Evolutionary conservation across 2,888 invertebrate species (phyloP), one percentile per base, ranked within the genome.

Genomic region (Hemicrepidius hirtus): DNA sequence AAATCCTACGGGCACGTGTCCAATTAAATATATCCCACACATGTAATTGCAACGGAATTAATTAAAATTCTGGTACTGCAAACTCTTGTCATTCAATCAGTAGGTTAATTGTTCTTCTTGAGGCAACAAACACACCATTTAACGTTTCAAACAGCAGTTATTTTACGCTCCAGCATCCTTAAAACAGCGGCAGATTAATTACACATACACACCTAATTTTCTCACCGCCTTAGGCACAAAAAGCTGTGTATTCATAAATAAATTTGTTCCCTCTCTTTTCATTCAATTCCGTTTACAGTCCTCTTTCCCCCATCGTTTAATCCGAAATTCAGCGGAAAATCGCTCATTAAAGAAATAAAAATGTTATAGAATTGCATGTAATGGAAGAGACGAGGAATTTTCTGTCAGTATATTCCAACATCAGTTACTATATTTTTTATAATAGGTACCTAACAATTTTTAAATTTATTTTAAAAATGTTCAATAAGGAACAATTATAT

Each of bases 191-290:
- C 70, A 44, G 44, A 64, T 64, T 70, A 70, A 70, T 70, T 70
- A 65, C 64, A 65, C 57, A 28, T 13, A 28, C 44, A 70, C 70
- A 70, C 57, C 64, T 70, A 65, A 70, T 70, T 70, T 64, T 70
- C 70, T 57, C 55, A 37, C 55, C 50, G 70, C 70, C 63, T n/a
- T 12, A 18, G 63, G 70, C 55, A n/a, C 40, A 44, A 55, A n/a
- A 49, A n/a, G 32, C 55, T 12, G 16, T 7, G 21, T 46, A 46
- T 63, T 63, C 44, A 46, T 46, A 63, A 44, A 63, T 46, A 44
- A 12, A 28, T 28, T n/a, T 18, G 28, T 63, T 28, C 44, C 32
- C 46, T 46, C 46, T 18, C 40, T 44, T 21, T 18, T 16, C 16
- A 32, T 10, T 18, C 35, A 20, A 4, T 18, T 55, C 21, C 55